Evolutionary conservation across 2,888 invertebrate genomes (phyloP), one percentile per base, ranked within the genome.

Genomic region (Scrobipalpa costella): DNA sequence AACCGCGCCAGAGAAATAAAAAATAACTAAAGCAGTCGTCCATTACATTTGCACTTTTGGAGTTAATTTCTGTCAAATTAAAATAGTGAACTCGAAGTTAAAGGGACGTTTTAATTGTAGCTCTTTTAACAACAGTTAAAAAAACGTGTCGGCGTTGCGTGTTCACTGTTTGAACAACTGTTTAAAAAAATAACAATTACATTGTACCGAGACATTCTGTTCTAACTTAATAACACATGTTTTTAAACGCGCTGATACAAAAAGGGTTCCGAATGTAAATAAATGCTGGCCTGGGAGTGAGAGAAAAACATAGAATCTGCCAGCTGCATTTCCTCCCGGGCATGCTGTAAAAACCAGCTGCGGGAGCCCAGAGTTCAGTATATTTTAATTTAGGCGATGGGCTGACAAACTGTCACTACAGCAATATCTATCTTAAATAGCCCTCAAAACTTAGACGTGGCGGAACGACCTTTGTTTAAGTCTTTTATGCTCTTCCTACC

Each of bases 21-120:
- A 74, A 71, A 64, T 15, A 19, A 58, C 13, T 15, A 58, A 15
- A n/a, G 9, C 47, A 27, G 66, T 68, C 69, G 34, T 65, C 67
- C 63, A 71, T 73, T 71, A 74, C 69, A 71, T 68, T 66, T 74
- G 71, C 74, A 72, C 71, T 72, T 66, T 71, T 66, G 70, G 69
- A 70, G 67, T 69, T 70, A 69, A 74, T 72, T 71, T 68, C 64
- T 71, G 72, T 71, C 70, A 69, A 72, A 72, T 74, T 70, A 72
- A 68, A 67, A 50, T 47, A 62, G 34, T 57, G 64, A 55, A 55
- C 61, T 69, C 65, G 61, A 47, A 33, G 47, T 58, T 50, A 58
- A 49, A 19, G 58, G 36, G 58, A 50, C 21, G 49, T 59, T 59
- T 36, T 63, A 49, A 63, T 63, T 63, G 47, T 40, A 33, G 36